phyloP scores from a whole-genome alignment of 2,113 vertebrate species.

The Tringa solitaria region DNA sequence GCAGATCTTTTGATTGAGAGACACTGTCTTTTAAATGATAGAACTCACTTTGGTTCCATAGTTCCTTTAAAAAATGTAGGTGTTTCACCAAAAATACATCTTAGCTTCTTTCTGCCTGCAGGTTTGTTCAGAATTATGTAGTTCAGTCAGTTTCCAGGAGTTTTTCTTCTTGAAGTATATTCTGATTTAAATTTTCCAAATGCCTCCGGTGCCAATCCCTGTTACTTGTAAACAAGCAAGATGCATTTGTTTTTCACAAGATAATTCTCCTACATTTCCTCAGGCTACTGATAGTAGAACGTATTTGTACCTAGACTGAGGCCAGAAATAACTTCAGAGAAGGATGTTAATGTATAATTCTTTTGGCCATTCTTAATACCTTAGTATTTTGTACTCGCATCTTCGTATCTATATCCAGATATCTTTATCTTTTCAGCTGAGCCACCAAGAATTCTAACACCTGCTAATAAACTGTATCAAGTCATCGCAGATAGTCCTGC shows the following conservation, averaged over 20 bases:
- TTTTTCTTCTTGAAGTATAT: not conserved
- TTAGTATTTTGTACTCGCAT: not conserved
- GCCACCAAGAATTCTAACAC: constrained; percentile 89
- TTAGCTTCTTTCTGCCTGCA: not conserved
- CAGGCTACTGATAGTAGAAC: not conserved
- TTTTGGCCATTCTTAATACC: not conserved
- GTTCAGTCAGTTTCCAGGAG: not conserved
- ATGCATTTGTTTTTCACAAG: not conserved
- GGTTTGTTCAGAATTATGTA: not conserved
- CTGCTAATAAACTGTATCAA: constrained; percentile 85
- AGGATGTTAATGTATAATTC: not conserved
- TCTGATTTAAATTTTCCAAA: not conserved
- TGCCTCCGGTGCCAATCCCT: not conserved
- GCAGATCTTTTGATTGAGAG: not conserved
- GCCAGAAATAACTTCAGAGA: not conserved
- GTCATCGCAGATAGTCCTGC: constrained; percentile 86
- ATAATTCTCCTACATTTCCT: not conserved
- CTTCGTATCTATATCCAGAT: not conserved
- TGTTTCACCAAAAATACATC: not conserved
- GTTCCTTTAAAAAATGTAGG: not conserved
- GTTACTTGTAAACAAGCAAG: not conserved
- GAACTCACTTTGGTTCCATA: not conserved
- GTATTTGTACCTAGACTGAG: not conserved
- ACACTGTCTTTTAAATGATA: not conserved
- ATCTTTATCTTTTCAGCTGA: constrained; percentile 81